Conservation (phyloP, 2,113 vertebrate genomes). For the Petaurus breviceps region DNA sequence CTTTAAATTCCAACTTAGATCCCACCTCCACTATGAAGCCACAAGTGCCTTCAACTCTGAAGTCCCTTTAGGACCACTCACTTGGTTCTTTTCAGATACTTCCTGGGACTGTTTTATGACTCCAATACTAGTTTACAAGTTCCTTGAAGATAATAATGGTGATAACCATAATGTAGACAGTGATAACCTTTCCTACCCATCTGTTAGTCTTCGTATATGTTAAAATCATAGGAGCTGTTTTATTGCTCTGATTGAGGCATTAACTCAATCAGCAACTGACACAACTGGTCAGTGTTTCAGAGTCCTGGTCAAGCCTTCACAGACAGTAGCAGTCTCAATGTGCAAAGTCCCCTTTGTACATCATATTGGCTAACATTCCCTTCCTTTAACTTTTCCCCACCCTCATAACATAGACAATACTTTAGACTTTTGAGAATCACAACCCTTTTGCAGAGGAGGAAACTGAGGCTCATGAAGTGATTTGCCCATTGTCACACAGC, state of each 20-base stretch:
- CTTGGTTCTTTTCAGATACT: not conserved
- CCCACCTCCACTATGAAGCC: not conserved
- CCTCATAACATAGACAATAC: not conserved
- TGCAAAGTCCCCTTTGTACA: not conserved
- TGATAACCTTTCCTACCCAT: not conserved
- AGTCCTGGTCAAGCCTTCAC: not conserved
- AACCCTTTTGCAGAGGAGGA: not conserved
- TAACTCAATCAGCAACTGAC: not conserved
- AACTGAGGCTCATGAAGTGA: not conserved
- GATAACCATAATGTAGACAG: no score
- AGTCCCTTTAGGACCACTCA: not conserved
- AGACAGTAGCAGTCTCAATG: not conserved
- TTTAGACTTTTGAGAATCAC: not conserved
- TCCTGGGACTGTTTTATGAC: not conserved
- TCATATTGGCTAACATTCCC: not conserved
- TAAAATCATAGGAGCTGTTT: not conserved
- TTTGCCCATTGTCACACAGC: not conserved
- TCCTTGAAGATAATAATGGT: not conserved
- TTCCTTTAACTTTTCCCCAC: not conserved
- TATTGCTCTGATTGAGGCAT: not conserved
- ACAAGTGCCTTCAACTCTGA: not conserved
- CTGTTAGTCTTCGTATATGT: not conserved
- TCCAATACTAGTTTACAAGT: not conserved
- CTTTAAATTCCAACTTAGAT: not conserved
- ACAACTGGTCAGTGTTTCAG: not conserved